A percentile compares a stretch with the other conserved stretches of the same genome.
phyloP scores from a whole-genome alignment of 2,797 vertebrate species.

The Halcyon smyrnensis region DNA sequence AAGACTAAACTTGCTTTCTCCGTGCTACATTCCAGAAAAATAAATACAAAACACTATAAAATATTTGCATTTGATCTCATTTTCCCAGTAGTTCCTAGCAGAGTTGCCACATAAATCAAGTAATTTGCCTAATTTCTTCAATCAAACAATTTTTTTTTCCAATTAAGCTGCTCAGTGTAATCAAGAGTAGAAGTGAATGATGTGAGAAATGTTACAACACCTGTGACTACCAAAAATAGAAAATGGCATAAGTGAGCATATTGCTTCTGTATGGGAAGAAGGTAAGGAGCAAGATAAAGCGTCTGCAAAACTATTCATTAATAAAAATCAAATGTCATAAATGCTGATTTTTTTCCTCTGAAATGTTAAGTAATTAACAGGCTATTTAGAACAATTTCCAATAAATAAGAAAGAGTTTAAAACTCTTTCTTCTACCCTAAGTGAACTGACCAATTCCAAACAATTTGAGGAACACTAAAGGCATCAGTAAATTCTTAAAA shows the following conservation, averaged over 20 bases:
- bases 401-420: background rate
- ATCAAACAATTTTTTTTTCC: slow-evolving; percentile 49
- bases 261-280: background rate
- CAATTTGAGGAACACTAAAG: background rate
- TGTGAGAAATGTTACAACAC: background rate
- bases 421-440: background rate
- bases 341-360: background rate
- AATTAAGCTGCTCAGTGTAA: slow-evolving; percentile 36
- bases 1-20: background rate
- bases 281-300: background rate
- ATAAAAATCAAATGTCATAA: background rate
- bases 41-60: background rate
- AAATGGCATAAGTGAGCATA: background rate
- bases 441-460: background rate
- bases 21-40: slow-evolving; percentile 6
- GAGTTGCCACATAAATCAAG: background rate
- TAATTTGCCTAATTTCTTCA: slow-evolving; percentile 31
- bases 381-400: background rate
- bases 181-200: slow-evolving; percentile 28
- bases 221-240: slow-evolving; percentile 38
- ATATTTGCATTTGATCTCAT: background rate
- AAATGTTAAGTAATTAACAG: background rate
- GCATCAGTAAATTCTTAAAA: background rate
- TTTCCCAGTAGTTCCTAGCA: background rate
- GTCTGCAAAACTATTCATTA: background rate